phyloP scores from a whole-genome alignment of 2,888 invertebrate species.

The Digitonthophagus gazella region DNA sequence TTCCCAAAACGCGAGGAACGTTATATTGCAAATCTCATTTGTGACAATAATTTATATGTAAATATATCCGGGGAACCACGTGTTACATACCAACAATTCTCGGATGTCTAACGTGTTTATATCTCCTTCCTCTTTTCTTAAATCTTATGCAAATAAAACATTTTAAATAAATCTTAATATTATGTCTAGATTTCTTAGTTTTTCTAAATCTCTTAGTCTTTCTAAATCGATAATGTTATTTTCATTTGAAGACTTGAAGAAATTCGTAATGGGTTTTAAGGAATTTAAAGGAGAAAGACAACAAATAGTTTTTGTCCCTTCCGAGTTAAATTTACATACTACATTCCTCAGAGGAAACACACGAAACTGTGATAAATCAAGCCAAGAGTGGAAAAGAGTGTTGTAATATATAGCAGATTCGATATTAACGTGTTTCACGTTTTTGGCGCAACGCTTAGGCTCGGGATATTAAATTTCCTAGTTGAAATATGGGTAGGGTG shows the following conservation, averaged over 20 bases:
- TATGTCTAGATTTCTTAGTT: too few relatives aligned
- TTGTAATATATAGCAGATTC: conserved; percentile 27
- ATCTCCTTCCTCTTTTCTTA: conserved; percentile 2
- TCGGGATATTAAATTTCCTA: conserved; percentile 23
- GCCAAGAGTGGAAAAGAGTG: conserved; percentile 16
- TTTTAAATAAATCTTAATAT: too few relatives aligned
- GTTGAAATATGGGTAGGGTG: conserved; percentile 8
- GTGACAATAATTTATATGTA: conserved; percentile 52
- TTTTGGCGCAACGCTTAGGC: conserved; percentile 16
- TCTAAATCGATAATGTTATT: too few relatives aligned
- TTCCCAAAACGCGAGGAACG: conserved; percentile 42
- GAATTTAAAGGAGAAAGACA: not conserved
- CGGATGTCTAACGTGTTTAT: conserved; percentile 27
- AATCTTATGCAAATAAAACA: conserved; percentile 4
- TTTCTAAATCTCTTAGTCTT: too few relatives aligned
- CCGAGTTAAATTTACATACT: conserved; percentile 2
- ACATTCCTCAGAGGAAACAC: conserved; percentile 20
- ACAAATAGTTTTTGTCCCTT: not conserved
- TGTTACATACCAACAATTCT: conserved; percentile 43
- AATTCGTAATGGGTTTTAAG: too few relatives aligned
- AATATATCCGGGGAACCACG: conserved; percentile 48
- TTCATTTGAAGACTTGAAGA: too few relatives aligned
- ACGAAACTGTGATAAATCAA: conserved; percentile 18
- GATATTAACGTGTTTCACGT: conserved; percentile 24
- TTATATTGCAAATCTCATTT: conserved; percentile 52